A percentile compares a stretch with the other conserved stretches of the same genome.
phyloP scores from a whole-genome alignment of 1,140 invertebrate genomes.

The Drosophila ambigua region DNA sequence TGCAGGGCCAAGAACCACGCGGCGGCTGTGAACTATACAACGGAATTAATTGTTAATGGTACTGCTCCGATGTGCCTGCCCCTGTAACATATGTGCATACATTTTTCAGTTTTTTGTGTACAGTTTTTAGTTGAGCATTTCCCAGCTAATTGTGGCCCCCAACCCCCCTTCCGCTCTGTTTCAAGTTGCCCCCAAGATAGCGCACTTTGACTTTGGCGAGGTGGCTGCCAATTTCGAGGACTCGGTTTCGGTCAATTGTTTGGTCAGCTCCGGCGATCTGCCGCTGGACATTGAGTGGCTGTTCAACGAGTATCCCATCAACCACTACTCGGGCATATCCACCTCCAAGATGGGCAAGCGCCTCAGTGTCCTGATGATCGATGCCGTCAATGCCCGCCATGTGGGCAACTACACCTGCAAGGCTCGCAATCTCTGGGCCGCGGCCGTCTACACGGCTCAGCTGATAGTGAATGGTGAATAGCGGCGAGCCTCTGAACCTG shows the following conservation, averaged over 20 bases:
- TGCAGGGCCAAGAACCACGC: conserved; percentile 91
- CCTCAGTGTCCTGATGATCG: conserved; percentile 84
- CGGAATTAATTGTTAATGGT: conserved; percentile 90
- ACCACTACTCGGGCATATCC: conserved; percentile 79
- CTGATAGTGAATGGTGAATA: conserved; percentile 74
- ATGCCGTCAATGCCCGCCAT: conserved; percentile 85
- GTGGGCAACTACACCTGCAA: conserved; percentile 88
- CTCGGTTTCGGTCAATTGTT: conserved; percentile 86
- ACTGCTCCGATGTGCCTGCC: conserved; percentile 1
- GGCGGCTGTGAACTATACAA: conserved; percentile 88
- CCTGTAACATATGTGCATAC: conserved; percentile 35
- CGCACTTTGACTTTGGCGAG: conserved; percentile 87
- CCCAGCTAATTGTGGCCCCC: conserved; percentile 7
- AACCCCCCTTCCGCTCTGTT: conserved; percentile 26
- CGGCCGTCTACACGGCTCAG: conserved; percentile 69
- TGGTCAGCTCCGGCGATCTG: conserved; percentile 87
- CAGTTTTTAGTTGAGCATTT: conserved; percentile 35
- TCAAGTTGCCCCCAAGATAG: conserved; percentile 87
- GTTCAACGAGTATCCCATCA: conserved; percentile 86
- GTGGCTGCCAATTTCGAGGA: conserved; percentile 87
- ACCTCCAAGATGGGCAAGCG: conserved; percentile 87
- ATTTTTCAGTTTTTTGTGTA: conserved; percentile 36
- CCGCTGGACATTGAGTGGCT: conserved; percentile 87
- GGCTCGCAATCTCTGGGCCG: conserved; percentile 88
- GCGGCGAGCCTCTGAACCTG: conserved; percentile 14